These are phyloP conservation scores for Pitangus sulphuratus DNA, from an alignment of 2,797 vertebrate species.

Conservation along the genomic window DNA sequence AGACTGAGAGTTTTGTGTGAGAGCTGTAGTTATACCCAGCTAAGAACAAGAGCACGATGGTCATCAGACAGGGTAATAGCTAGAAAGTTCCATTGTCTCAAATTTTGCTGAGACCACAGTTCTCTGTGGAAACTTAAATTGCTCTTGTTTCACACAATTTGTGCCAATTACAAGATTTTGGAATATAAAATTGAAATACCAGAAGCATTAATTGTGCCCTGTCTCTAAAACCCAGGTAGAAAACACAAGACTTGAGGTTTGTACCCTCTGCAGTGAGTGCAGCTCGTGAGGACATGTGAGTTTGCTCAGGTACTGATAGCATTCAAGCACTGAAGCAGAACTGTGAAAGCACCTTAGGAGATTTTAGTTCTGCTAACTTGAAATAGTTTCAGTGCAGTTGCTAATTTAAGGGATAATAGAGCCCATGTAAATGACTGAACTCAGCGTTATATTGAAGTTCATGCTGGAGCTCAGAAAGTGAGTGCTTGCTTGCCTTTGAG, in stretches of 20 bases:
- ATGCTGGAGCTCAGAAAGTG: neutral
- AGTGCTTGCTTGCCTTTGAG: neutral
- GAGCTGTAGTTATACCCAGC: neutral
- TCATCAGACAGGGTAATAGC: neutral
- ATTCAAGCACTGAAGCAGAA: neutral
- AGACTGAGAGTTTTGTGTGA: neutral
- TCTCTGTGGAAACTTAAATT: neutral
- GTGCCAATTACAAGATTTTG: neutral
- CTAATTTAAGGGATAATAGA: neutral
- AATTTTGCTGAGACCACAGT: neutral
- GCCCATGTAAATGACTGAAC: neutral
- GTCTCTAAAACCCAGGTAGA: neutral
- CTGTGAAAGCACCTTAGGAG: neutral
- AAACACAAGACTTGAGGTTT: neutral
- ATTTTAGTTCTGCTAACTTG: neutral
- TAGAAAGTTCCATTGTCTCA: neutral
- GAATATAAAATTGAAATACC: neutral
- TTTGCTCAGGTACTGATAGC: neutral
- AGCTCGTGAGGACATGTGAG: fast-evolving
- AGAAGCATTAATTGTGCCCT: neutral
- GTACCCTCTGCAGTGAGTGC: neutral
- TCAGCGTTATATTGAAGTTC: neutral
- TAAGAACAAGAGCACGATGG: neutral
- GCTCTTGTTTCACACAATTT: neutral
- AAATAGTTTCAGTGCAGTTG: neutral